These are phyloP conservation scores for Dendrolimus houi DNA, from an alignment of 2,888 invertebrate species.

Conservation along the genomic window DNA sequence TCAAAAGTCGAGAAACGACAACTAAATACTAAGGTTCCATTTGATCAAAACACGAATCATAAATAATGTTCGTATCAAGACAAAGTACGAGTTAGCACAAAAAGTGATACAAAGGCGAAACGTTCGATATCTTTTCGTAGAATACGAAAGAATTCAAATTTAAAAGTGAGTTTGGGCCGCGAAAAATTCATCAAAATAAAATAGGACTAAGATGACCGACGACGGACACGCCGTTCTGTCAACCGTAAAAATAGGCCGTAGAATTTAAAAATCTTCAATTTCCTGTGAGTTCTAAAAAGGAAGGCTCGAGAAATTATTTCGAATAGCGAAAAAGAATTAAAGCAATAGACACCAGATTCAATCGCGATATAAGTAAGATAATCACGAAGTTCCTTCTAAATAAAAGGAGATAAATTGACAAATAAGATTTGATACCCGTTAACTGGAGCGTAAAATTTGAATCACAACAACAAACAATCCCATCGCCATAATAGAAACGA, in stretches of 20 bases:
- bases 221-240: constrained; percentile 25
- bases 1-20: neutral
- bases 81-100: constrained; percentile 58
- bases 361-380: neutral
- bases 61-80: constrained; percentile 61
- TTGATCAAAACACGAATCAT: constrained; percentile 39
- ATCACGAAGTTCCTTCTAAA: constrained; percentile 20
- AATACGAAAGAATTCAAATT: constrained; percentile 72
- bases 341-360: neutral
- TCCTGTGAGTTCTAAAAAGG: neutral
- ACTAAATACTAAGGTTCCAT: constrained; percentile 29
- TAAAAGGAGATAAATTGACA: constrained; percentile 36
- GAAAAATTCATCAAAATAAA: constrained; percentile 58
- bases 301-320: neutral
- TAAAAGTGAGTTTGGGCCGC: constrained; percentile 52
- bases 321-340: neutral
- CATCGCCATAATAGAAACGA: constrained; percentile 61
- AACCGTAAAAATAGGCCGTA: constrained; percentile 13
- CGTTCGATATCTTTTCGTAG: constrained; percentile 72
- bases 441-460: constrained; percentile 62
- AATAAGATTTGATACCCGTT: constrained; percentile 53
- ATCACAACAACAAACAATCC: constrained; percentile 63
- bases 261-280: neutral
- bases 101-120: constrained; percentile 75
- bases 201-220: constrained; percentile 46